Evolutionary conservation across 2,797 vertebrate species (phyloP), one percentile per base, ranked within the genome.

Genomic region (Coregonus sp.): DNA sequence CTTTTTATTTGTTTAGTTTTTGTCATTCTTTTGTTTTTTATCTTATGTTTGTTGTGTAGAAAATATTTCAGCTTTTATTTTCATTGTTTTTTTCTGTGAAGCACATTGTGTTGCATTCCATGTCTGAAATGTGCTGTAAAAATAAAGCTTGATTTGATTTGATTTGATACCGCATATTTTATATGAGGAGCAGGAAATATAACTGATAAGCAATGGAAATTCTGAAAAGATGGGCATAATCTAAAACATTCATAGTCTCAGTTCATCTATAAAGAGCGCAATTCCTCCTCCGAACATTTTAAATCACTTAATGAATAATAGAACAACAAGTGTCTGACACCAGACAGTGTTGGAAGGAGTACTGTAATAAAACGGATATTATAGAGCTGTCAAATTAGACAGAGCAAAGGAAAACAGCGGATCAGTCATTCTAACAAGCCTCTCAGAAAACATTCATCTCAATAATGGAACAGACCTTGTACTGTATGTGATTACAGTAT

Each of bases 261-360:
- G 35, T 40, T 35, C 56, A 75, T 71, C 59, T 75, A 37, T 75
- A 75, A 81, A 68, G 74, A 75, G 59, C n/a, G 4, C 56, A 52
- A 66, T 74, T 74, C 52, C 33, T 71, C 15, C 37, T 20, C 47
- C 72, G 68, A 67, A 72, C 68, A 74, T 75, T 79, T 75, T 11
- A 75, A 70, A 75, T 79, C 29, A 25, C 59, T 40, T 61, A n/a
- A 78, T 73, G 65, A 81, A 81, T 81, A 81, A 81, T 72, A 73
- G 63, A 81, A 75, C 61, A 63, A n/a, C 15, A 68, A 61, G 56
- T 72, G 50, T 54, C 59, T 65, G 50, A 59, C n/a, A 50, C n/a
- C 67, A 71, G 35, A 73, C 9, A 73, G 59, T 47, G 33, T 65
- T 20, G 61, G 72, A 25, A 50, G 37, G 59, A 47, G 59, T 63